Percentiles rank a stretch among this genome's conserved stretches.
phyloP scores from a whole-genome alignment of 2,797 vertebrate genomes.

The Lithobates pipiens region DNA sequence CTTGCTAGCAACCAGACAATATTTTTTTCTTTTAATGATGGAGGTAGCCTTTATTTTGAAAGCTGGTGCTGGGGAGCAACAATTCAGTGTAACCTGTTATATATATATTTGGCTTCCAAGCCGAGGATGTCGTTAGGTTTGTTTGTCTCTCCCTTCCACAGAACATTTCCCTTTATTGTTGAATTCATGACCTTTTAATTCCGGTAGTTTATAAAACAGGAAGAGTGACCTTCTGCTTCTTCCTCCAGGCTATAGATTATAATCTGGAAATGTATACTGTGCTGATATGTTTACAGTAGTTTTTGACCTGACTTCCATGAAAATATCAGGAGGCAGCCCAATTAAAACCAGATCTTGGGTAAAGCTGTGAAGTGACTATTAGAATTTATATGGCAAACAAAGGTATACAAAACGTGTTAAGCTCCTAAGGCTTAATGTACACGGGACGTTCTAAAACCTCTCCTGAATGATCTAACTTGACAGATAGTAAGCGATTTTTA shows the following conservation, averaged over 20 bases:
- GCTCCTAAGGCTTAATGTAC: too few relatives aligned
- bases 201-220: constrained; percentile 57
- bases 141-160: constrained; percentile 54
- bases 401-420: background rate
- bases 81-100: background rate
- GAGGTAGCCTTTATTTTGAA: too few relatives aligned
- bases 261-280: constrained; percentile 14
- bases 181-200: constrained; percentile 53
- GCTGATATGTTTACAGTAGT: constrained; percentile 21
- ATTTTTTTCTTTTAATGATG: too few relatives aligned
- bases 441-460: too few relatives aligned
- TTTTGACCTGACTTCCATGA: constrained; percentile 8
- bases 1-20: too few relatives aligned
- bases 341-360: background rate
- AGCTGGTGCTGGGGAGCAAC: background rate
- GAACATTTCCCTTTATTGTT: constrained; percentile 60
- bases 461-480: too few relatives aligned
- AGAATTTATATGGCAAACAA: too few relatives aligned
- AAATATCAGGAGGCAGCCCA: constrained; percentile 1
- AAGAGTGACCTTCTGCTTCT: constrained; percentile 50
- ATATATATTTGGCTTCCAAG: constrained; percentile 7
- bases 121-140: constrained; percentile 50
- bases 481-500: too few relatives aligned
- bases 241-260: constrained; percentile 43
- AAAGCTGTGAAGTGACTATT: background rate